Evolutionary conservation across 2,797 vertebrate genomes (phyloP), one percentile per base, ranked within the genome.

Genomic region (Distichodus sexfasciatus): DNA sequence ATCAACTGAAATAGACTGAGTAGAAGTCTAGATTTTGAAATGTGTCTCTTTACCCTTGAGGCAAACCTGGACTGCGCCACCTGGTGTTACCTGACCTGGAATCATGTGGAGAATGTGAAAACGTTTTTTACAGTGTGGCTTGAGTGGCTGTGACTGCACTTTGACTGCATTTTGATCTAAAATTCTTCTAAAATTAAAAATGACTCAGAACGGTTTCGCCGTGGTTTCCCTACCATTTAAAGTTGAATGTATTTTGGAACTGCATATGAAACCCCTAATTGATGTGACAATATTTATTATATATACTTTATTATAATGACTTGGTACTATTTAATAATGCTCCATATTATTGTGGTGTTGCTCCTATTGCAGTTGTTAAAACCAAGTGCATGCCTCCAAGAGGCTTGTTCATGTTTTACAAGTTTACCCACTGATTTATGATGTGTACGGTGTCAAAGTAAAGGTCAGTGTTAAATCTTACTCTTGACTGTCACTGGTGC

Each of bases 381-480:
- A n/a, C n/a, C n/a, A n/a, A n/a, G n/a, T n/a, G n/a, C n/a, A n/a
- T n/a, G n/a, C n/a, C n/a, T n/a, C n/a, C n/a, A n/a, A n/a, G n/a
- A 12, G 14, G 65, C 59, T 54, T 35, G 33, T 44, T 51, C 5
- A 11, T 64, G 65, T 57, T 60, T 48, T 71, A 55, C 33, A 54
- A 69, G 11, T 55, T 66, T 54, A 62, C 63, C 63, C 38, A 50
- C n/a, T 55, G 71, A 67, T 78, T 76, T 76, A 71, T 71, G 47
- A 55, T 33, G 24, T 53, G 31, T 26, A 15, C 28, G 54, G 43
- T 24, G 12, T 44, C 43, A 71, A 57, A 48, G 46, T 51, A 64
- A 75, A 69, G 54, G 57, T 72, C 66, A 65, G 46, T 62, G 62
- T 67, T 73, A 71, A 67, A 65, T 71, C 70, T 68, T 57, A 54